phyloP scores from a whole-genome alignment of 2,888 invertebrate genomes.

The Tinea semifulvella region DNA sequence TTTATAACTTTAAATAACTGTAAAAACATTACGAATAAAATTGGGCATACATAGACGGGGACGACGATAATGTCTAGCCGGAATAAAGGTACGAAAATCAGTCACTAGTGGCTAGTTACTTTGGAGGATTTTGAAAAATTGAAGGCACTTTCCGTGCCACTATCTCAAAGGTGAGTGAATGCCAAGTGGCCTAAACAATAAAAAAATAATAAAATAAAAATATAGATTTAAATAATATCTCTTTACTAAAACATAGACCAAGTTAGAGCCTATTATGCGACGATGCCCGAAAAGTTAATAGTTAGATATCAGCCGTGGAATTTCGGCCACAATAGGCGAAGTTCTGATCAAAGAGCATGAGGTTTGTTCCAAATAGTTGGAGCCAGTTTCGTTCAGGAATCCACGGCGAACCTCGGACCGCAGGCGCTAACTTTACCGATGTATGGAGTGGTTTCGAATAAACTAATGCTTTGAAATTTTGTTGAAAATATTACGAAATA shows the following conservation, averaged over 20 bases:
- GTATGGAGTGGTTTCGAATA: slow-evolving; percentile 7
- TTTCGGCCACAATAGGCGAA: slow-evolving; percentile 12
- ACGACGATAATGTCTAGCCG: too few relatives aligned
- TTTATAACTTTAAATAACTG: too few relatives aligned
- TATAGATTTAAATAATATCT: too few relatives aligned
- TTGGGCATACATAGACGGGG: too few relatives aligned
- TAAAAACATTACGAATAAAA: too few relatives aligned
- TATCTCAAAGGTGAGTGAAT: too few relatives aligned
- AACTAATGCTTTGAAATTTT: slow-evolving; percentile 3
- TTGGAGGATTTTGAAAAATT: too few relatives aligned
- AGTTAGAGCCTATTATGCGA: slow-evolving; percentile 11
- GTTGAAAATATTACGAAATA: slow-evolving; percentile 1
- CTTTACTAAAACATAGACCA: background rate
- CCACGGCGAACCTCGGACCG: slow-evolving; percentile 10
- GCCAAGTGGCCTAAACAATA: background rate
- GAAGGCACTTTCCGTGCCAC: too few relatives aligned
- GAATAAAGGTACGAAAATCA: too few relatives aligned
- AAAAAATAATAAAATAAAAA: background rate
- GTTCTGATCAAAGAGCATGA: slow-evolving; percentile 34
- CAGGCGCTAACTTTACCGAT: slow-evolving; percentile 10
- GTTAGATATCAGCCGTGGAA: slow-evolving; percentile 14
- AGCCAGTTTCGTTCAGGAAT: slow-evolving; percentile 24
- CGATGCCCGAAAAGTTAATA: slow-evolving; percentile 12
- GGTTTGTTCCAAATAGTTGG: slow-evolving; percentile 44
- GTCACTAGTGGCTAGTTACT: too few relatives aligned